Evolutionary conservation across 2,888 invertebrate genomes (phyloP), one percentile per base, ranked within the genome.

Genomic region (Pammene aurita): DNA sequence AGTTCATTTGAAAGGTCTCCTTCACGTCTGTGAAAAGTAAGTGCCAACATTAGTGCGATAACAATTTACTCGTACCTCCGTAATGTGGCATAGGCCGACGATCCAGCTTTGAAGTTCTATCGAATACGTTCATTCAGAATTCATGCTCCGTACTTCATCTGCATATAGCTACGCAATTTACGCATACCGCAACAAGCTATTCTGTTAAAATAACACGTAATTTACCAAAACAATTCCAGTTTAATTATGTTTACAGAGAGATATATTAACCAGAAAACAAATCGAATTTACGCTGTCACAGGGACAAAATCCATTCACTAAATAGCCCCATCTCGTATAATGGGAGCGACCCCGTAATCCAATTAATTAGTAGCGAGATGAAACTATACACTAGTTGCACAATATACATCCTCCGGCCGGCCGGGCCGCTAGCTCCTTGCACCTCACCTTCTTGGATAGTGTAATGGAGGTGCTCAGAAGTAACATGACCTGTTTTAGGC

Each of bases 321-420:
- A 87, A 88, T 88, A 86, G 84, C 84, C 80, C 74, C 81, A 88
- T 89, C 84, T 85, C 80, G 84, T 80, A 84, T 88, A 88, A 88
- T 87, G 82, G 84, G 80, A 80, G 80, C 84, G 84, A 81, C 79
- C 84, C 79, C 79, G 86, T 87, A 87, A 87, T 88, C 85, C 84
- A 88, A 88, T 89, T 89, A 88, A 88, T 89, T 87, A 88, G 84
- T 78, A 79, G 76, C 73, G 81, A 83, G 84, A 85, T 86, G 84
- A 83, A 85, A 84, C 83, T 84, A 84, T 78, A 80, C 78, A 80
- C 79, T 80, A 78, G 80, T 80, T 84, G 82, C 82, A 83, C 78
- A 78, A 78, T 77, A 79, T 74, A 71, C 69, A 35, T 68, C 64
- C 60, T 64, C 66, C 1, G 34, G 54, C 46, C 57, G 42, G 14